These are phyloP conservation scores for Drosophila ohnishii DNA, from an alignment of 1,140 invertebrate species.

Conservation along the genomic window DNA sequence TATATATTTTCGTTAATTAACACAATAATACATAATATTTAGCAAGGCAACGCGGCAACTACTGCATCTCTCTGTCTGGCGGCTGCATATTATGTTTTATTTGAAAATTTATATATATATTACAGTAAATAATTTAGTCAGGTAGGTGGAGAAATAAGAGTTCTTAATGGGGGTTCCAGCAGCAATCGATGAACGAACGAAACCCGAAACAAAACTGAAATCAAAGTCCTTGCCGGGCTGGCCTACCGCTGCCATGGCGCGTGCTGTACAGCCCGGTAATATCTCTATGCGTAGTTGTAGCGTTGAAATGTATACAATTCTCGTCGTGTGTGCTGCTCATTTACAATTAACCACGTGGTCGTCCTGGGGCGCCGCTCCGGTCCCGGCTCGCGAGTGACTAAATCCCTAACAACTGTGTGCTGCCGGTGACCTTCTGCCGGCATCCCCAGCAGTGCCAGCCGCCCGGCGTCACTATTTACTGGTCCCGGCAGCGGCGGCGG, in stretches of 20 bases:
- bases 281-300: constrained; percentile 40
- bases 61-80: constrained; percentile 15
- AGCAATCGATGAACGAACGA: constrained; percentile 37
- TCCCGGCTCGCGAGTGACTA: constrained; percentile 39
- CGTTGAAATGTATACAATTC: constrained; percentile 46
- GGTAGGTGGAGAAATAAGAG: constrained; percentile 66
- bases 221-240: constrained; percentile 28
- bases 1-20: constrained; percentile 55
- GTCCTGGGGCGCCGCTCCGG: constrained; percentile 24
- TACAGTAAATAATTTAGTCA: constrained; percentile 76
- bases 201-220: constrained; percentile 29
- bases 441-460: constrained; percentile 6
- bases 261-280: constrained; percentile 39
- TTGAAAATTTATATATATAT: constrained; percentile 71
- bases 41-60: constrained; percentile 21
- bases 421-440: constrained; percentile 16
- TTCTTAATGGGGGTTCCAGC: constrained; percentile 41
- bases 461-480: constrained; percentile 55
- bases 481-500: constrained; percentile 58
- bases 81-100: constrained; percentile 78
- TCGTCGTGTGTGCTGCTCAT: constrained; percentile 22
- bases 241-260: constrained; percentile 13
- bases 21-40: constrained; percentile 53
- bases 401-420: constrained; percentile 24
- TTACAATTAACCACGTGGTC: constrained; percentile 30